A percentile compares a stretch with the other conserved stretches of the same genome.
Evolutionary conservation across 2,888 invertebrate genomes (phyloP).

Genomic region (Diplolepis rosae): DNA sequence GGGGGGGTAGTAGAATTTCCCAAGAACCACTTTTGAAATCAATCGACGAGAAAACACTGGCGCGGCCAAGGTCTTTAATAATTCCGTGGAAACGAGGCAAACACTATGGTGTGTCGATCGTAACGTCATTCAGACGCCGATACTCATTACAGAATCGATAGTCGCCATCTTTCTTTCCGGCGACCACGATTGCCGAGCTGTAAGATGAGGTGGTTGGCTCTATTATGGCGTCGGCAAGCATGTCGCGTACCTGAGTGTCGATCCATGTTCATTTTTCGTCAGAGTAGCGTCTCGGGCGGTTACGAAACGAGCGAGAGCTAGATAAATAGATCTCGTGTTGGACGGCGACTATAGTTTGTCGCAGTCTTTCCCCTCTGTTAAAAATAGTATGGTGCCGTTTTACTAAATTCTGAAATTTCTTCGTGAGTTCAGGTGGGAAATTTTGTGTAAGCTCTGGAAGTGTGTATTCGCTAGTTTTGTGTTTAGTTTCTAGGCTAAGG

Average conservation of each 20-base stretch:
- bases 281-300: slow-evolving; percentile 30
- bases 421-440: not conserved
- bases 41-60: too few species aligned
- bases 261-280: slow-evolving; percentile 39
- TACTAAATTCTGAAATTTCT: too few species aligned
- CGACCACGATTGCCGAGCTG: slow-evolving; percentile 47
- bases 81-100: slow-evolving; percentile 51
- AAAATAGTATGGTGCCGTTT: not conserved
- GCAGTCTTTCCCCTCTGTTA: not conserved
- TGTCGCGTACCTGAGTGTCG: slow-evolving; percentile 40
- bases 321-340: not conserved
- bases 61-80: too few species aligned
- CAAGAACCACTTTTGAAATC: slow-evolving; percentile 60
- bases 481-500: not conserved
- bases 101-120: slow-evolving; percentile 42
- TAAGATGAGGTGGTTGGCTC: too few species aligned
- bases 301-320: not conserved
- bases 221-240: too few species aligned
- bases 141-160: slow-evolving; percentile 48
- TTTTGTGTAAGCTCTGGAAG: not conserved
- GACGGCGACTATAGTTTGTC: not conserved
- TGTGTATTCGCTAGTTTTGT: not conserved
- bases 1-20: slow-evolving; percentile 56
- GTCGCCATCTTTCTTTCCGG: slow-evolving; percentile 38
- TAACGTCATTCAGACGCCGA: slow-evolving; percentile 51